phyloP scores from a whole-genome alignment of 2,888 invertebrate species.

The Blera fallax region DNA sequence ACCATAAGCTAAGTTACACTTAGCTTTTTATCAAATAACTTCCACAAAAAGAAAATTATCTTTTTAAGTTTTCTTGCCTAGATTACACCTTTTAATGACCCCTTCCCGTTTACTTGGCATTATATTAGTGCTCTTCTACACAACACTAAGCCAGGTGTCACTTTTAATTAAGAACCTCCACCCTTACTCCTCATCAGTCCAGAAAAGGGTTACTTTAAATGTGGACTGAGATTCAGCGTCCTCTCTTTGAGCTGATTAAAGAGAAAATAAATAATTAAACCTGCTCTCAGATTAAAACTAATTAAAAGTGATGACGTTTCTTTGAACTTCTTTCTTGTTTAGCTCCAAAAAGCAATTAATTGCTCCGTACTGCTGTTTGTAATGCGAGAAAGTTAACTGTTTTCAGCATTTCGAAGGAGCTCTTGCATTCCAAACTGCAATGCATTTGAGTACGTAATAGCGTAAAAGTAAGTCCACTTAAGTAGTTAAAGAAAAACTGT shows the following conservation, averaged over 20 bases:
- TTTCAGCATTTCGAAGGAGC: background rate
- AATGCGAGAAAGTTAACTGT: background rate
- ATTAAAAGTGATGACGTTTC: conserved; percentile 19
- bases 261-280: conserved; percentile 30
- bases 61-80: background rate
- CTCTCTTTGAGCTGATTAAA: background rate
- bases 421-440: background rate
- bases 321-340: conserved; percentile 6
- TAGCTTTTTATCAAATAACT: no score
- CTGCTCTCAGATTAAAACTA: conserved; percentile 30
- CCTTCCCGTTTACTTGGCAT: background rate
- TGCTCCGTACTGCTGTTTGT: background rate
- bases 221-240: background rate
- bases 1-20: no score
- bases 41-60: background rate
- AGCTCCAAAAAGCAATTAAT: conserved; percentile 13
- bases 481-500: background rate
- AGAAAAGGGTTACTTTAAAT: background rate
- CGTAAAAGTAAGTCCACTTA: background rate
- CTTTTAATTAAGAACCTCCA: conserved; percentile 26
- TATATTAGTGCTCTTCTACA: background rate
- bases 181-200: background rate
- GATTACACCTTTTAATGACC: background rate
- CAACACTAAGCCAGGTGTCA: conserved; percentile 3
- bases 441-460: background rate